Evolutionary conservation across 2,888 invertebrate genomes (phyloP), one percentile per base, ranked within the genome.

Genomic region (Conops quadrifasciatus): DNA sequence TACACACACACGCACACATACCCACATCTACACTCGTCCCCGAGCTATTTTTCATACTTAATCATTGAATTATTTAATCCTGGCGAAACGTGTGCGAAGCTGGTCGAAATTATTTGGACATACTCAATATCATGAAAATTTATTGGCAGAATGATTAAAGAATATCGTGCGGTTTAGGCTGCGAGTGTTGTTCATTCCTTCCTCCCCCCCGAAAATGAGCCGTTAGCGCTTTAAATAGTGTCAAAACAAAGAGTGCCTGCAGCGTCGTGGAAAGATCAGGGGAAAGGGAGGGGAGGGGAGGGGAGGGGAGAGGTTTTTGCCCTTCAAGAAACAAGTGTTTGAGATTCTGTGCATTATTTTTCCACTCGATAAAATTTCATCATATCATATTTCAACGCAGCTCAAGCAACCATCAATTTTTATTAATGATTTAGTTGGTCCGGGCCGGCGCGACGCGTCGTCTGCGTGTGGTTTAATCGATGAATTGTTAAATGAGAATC

Each of bases 31-130:
- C n/a, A n/a, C n/a, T n/a, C n/a, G n/a, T n/a, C n/a, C n/a, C n/a
- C n/a, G n/a, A n/a, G n/a, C n/a, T n/a, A n/a, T n/a, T n/a, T n/a
- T n/a, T 15, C 19, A 11, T 15, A 13, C 13, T 15, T 16, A 9
- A 19, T 15, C 13, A 19, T 15, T n/a, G 19, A 43, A n/a, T 36
- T 30, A 30, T 2, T 7, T 43, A 62, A 45, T 62, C 62, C 43
- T 43, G 1, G 45, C 19, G n/a, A n/a, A n/a, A 9, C 21, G 43
- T 21, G 62, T 36, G 36, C 16, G 62, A 43, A n/a, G n/a, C n/a
- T 62, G 62, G 21, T 43, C 62, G 24, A n/a, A 43, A 62, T 62
- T 62, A 62, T 62, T 45, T 62, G 21, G 43, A 62, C 62, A 62
- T 36, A n/a, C n/a, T n/a, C n/a, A n/a, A n/a, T n/a, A 15, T 62